phyloP scores from a whole-genome alignment of 2,113 vertebrate genomes.

The Epinephelus cyanopodus region DNA sequence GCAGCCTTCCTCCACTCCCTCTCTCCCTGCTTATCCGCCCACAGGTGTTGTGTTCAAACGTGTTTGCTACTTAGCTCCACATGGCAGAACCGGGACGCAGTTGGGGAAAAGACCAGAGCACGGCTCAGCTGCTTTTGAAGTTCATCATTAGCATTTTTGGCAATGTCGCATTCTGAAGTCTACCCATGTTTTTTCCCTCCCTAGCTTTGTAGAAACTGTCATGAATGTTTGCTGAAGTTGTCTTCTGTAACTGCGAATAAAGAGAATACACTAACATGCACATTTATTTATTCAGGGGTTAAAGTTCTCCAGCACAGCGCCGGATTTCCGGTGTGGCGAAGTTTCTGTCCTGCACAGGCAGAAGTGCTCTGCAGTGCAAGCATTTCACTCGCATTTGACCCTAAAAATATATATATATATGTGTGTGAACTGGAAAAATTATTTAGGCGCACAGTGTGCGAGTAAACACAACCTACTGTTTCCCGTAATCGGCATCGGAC shows the following conservation, averaged over 20 bases:
- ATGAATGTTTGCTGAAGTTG: conserved; percentile 20
- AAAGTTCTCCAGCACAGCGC: no score
- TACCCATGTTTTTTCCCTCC: conserved; percentile 24
- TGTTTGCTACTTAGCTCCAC: conserved; percentile 51
- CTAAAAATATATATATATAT: no score
- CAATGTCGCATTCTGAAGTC: conserved; percentile 29
- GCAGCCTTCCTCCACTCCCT: neutral
- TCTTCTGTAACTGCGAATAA: conserved; percentile 37
- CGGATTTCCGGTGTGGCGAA: no score
- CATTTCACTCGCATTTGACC: no score
- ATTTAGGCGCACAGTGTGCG: no score
- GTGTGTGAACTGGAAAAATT: no score
- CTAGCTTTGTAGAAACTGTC: conserved; percentile 51
- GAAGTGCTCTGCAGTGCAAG: no score
- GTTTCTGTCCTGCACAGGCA: no score
- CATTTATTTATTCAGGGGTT: no score
- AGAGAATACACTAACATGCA: conserved; percentile 1
- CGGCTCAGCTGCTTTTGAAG: conserved; percentile 62
- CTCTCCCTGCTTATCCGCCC: conserved; percentile 49
- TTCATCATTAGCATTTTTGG: conserved; percentile 73
- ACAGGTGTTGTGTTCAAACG: conserved; percentile 77
- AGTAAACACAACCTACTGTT: no score
- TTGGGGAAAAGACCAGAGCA: conserved; percentile 50
- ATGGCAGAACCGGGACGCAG: conserved; percentile 38
- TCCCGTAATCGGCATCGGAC: no score